These are phyloP conservation scores for Drosophila navojoa DNA, from an alignment of 1,140 invertebrate species.

Conservation along the genomic window DNA sequence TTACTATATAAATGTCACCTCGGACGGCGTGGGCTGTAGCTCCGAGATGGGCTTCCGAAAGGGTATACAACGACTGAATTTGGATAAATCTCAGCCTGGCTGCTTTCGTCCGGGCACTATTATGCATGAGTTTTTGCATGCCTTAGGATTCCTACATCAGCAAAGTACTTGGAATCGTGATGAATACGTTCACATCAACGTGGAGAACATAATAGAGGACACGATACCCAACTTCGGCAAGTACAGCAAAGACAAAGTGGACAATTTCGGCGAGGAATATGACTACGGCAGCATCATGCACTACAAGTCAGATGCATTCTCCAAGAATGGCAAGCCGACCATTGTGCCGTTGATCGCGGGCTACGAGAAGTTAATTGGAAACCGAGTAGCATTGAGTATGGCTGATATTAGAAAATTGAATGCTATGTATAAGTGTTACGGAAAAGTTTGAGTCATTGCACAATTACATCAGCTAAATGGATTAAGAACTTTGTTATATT, in stretches of 20 bases:
- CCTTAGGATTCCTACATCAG: constrained; percentile 87
- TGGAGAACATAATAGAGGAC: constrained; percentile 85
- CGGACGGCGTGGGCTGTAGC: constrained; percentile 83
- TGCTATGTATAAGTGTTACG: constrained; percentile 86
- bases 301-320: constrained; percentile 89
- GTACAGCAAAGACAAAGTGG: constrained; percentile 83
- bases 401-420: constrained; percentile 87
- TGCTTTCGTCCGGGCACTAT: constrained; percentile 86
- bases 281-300: constrained; percentile 91
- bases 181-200: constrained; percentile 85
- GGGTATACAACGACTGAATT: constrained; percentile 85
- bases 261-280: constrained; percentile 85
- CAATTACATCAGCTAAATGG: background rate
- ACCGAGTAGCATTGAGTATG: constrained; percentile 86
- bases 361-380: constrained; percentile 84
- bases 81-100: constrained; percentile 83
- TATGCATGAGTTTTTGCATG: constrained; percentile 88
- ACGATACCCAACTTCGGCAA: constrained; percentile 86
- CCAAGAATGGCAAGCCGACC: constrained; percentile 88
- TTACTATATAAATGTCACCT: constrained; percentile 66
- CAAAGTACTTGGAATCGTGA: constrained; percentile 87
- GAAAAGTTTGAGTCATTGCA: background rate
- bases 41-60: constrained; percentile 85
- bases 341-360: constrained; percentile 85
- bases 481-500: too few relatives aligned